Evolutionary conservation across 2,113 vertebrate species (phyloP).

Genomic region (Thermophis baileyi): DNA sequence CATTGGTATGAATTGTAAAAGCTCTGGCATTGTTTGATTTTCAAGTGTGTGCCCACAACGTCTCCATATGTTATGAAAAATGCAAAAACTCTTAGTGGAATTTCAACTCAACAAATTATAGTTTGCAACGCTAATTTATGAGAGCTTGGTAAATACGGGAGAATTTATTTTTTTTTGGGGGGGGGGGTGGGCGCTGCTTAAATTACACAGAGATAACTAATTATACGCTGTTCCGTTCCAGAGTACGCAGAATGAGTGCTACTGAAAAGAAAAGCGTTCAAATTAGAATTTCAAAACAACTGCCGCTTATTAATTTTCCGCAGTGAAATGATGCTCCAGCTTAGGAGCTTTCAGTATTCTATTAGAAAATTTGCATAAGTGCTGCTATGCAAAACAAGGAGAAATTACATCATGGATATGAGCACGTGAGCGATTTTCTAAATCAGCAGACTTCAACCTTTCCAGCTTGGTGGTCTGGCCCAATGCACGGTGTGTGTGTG

Average conservation of each 20-base stretch:
- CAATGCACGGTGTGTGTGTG: no score
- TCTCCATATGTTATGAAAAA: conserved; percentile 66
- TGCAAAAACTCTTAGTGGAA: conserved; percentile 65
- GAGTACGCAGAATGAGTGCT: conserved; percentile 58
- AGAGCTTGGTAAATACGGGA: conserved; percentile 71
- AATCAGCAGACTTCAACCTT: neutral
- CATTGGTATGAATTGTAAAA: conserved; percentile 59
- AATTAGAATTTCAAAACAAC: conserved; percentile 4
- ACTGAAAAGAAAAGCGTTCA: conserved; percentile 49
- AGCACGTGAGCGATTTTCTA: neutral
- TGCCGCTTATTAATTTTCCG: conserved; percentile 31
- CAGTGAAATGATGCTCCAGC: conserved; percentile 39
- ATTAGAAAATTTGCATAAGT: neutral
- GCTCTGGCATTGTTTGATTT: conserved; percentile 50
- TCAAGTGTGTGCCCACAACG: conserved; percentile 63
- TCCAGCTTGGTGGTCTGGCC: no score
- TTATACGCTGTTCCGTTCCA: conserved; percentile 67
- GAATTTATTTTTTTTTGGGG: conserved; percentile 40
- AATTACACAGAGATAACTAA: conserved; percentile 73
- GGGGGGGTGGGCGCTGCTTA: conserved; percentile 53
- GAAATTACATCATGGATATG: neutral
- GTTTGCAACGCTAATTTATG: conserved; percentile 72
- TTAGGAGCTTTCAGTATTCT: neutral
- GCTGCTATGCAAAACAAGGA: neutral
- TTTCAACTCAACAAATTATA: conserved; percentile 72